Base-by-base conservation (phyloP, 2,113 vertebrate genomes). In the Poecilia latipinna region DNA sequence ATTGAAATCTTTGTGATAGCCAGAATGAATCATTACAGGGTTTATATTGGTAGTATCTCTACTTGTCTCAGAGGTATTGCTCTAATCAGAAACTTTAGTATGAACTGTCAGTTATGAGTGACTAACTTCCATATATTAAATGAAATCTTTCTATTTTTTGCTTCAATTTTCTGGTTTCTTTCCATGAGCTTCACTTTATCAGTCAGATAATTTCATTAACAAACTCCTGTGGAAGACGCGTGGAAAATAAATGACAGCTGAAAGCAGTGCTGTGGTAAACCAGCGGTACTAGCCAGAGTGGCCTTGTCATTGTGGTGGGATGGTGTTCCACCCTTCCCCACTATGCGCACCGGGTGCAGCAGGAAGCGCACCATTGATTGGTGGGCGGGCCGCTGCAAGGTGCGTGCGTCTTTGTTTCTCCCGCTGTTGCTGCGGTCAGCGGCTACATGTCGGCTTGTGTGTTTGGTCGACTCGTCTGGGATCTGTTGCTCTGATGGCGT, bases 1-100 rank as follows among this genome's bases (percentile, higher is more conserved):
- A 39, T 15, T 3, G 13, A 8, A 3, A 68, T 42, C 62, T 29
- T 17, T 57, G n/a, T 67, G 57, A 69, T 63, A 74, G 66, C 28
- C 54, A 70, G 70, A 71, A 33, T 15, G 13, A 61, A 70, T 84
- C 77, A 71, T 67, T 54, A 77, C 77, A 11, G 75, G n/a, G 22
- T 86, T 33, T 29, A 33, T 79, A 88, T 82, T 48, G 67, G 82
- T 85, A 72, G 19, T 10, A 86, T 77, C 78, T 73, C 71, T 35
- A 54, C 63, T 60, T 79, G 51, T 7, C 68, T 70, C 74, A 64
- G 37, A 77, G 15, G 75, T 54, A 61, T 68, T 15, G 13, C 24
- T 77, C 26, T 24, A 62, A 61, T 62, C 65, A 42, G 39, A 67
- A 6, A 72, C 26, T 44, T 76, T 74, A 57, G 32, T 65, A 8